Evolutionary conservation across 2,888 invertebrate species (phyloP).

Genomic region (Mermis nigrescens): DNA sequence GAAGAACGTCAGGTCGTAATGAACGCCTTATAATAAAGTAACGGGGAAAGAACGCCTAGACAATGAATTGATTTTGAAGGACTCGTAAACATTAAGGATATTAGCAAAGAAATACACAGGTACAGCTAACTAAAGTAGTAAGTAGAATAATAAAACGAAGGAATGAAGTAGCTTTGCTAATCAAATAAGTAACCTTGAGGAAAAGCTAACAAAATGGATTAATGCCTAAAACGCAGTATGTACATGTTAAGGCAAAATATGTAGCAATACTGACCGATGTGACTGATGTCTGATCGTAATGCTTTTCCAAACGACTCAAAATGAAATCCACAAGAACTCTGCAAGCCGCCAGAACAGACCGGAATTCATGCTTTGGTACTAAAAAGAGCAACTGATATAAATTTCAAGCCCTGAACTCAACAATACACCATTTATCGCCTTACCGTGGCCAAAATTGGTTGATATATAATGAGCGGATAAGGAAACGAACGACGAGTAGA

Average conservation of each 20-base stretch:
- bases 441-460: conserved; percentile 50
- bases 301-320: background rate
- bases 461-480: conserved; percentile 68
- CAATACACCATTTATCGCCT: conserved; percentile 32
- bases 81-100: no score
- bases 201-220: no score
- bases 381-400: background rate
- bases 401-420: no score
- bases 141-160: no score
- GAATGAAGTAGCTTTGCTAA: no score
- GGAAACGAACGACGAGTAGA: conserved; percentile 69
- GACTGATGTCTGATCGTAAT: background rate
- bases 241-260: background rate
- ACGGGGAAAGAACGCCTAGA: no score
- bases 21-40: no score
- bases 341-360: conserved; percentile 1
- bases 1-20: no score
- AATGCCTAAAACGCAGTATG: background rate
- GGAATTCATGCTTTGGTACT: conserved; percentile 1
- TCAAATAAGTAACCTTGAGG: no score
- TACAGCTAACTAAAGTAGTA: no score
- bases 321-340: background rate
- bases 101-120: no score
- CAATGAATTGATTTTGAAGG: no score
- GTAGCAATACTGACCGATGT: conserved; percentile 3